phyloP scores from a whole-genome alignment of 1,140 invertebrate species.

The Drosophila pseudoananassae region DNA sequence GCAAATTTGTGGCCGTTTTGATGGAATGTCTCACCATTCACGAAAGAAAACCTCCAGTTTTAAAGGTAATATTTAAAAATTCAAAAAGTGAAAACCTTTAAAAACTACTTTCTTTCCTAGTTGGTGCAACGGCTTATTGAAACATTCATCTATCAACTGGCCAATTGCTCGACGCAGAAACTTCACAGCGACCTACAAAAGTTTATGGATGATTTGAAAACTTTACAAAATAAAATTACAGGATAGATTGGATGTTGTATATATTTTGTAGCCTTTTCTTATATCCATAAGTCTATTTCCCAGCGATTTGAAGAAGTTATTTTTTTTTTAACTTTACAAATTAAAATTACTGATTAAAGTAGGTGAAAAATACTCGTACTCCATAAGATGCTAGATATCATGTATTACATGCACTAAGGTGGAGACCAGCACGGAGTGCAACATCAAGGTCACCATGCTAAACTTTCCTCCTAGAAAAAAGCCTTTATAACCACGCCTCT shows the following conservation, averaged over 20 bases:
- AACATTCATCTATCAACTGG: slow-evolving; percentile 47
- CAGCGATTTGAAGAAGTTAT: slow-evolving; percentile 15
- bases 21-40: slow-evolving; percentile 46
- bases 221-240: slow-evolving; percentile 5
- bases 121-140: slow-evolving; percentile 44
- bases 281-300: neutral
- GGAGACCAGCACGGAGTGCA: slow-evolving; percentile 11
- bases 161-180: neutral
- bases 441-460: neutral
- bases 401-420: neutral
- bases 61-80: slow-evolving; percentile 18
- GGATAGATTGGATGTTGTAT: too few species aligned
- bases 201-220: slow-evolving; percentile 27
- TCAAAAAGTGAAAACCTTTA: neutral
- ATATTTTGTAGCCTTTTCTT: too few species aligned
- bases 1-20: slow-evolving; percentile 60
- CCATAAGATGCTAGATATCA: neutral
- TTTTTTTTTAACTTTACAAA: slow-evolving; percentile 17
- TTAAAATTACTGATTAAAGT: slow-evolving; percentile 38
- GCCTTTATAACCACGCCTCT: slow-evolving; percentile 20
- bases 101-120: slow-evolving; percentile 9
- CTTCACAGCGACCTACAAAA: slow-evolving; percentile 7
- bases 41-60: slow-evolving; percentile 13
- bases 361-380: neutral
- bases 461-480: slow-evolving; percentile 30